Evolutionary conservation across 2,888 invertebrate genomes (phyloP).

Genomic region (Clistopyga incitator): DNA sequence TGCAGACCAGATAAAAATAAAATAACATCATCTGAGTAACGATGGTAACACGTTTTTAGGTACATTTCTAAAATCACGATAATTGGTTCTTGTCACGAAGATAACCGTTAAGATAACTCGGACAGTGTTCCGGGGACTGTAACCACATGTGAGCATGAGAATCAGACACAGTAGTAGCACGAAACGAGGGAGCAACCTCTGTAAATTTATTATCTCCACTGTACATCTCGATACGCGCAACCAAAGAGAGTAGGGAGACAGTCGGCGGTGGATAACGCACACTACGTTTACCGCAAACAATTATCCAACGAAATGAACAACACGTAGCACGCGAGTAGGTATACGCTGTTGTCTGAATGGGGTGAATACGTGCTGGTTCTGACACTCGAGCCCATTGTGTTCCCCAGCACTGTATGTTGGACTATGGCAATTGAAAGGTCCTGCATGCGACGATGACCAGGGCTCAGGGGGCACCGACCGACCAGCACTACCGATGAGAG

Average conservation of each 20-base stretch:
- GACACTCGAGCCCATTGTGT: slow-evolving; percentile 42
- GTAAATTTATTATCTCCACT: slow-evolving; percentile 54
- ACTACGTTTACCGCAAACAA: slow-evolving; percentile 48
- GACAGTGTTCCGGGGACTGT: background rate
- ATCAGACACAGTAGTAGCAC: slow-evolving; percentile 22
- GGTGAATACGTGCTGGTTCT: background rate
- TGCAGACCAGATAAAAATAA: too few relatives aligned
- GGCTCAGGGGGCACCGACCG: slow-evolving; percentile 13
- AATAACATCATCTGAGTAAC: too few relatives aligned
- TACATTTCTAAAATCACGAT: slow-evolving; percentile 14
- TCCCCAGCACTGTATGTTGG: slow-evolving; percentile 16
- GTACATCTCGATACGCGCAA: slow-evolving; percentile 45
- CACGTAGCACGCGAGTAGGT: slow-evolving; percentile 20
- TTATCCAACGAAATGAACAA: slow-evolving; percentile 59
- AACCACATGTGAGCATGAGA: background rate
- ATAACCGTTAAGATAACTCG: slow-evolving; percentile 29
- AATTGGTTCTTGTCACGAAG: slow-evolving; percentile 30
- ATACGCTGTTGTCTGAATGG: slow-evolving; percentile 3
- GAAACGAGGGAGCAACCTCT: slow-evolving; percentile 46
- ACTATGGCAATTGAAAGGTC: slow-evolving; percentile 41
- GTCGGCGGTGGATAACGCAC: slow-evolving; percentile 18
- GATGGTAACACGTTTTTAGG: background rate
- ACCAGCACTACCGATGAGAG: slow-evolving; percentile 23
- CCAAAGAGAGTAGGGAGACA: slow-evolving; percentile 24
- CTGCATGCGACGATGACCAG: slow-evolving; percentile 27